A percentile compares a stretch with the other conserved stretches of the same genome.
phyloP scores from a whole-genome alignment of 2,797 vertebrate species.

The Hydrolagus colliei region DNA sequence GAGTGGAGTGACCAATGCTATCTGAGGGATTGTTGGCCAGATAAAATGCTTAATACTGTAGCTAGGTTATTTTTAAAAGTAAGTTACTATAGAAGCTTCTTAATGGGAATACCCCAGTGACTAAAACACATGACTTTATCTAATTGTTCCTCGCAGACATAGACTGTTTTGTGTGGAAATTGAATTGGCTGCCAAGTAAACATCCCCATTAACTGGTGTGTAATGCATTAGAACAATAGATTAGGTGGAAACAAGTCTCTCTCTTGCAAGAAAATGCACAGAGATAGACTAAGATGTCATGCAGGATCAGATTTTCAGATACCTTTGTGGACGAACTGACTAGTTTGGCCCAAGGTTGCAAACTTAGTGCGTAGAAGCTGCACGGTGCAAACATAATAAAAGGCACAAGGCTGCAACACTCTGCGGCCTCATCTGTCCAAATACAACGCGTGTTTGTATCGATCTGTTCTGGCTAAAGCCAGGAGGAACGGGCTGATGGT shows the following conservation, averaged over 20 bases:
- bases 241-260: background rate
- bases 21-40: no score
- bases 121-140: background rate
- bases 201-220: slow-evolving; percentile 20
- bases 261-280: background rate
- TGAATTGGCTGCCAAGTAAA: slow-evolving; percentile 15
- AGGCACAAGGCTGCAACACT: background rate
- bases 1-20: no score
- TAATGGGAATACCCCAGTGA: background rate
- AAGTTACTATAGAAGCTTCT: background rate
- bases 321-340: background rate
- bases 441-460: slow-evolving; percentile 39
- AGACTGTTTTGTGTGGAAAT: slow-evolving; percentile 9
- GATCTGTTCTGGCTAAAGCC: slow-evolving; percentile 35
- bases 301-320: background rate
- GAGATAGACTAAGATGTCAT: background rate
- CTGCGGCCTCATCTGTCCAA: slow-evolving; percentile 38
- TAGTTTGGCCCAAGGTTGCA: slow-evolving; percentile 13
- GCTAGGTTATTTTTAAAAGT: no score
- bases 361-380: slow-evolving; percentile 42
- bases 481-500: background rate
- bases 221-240: slow-evolving; percentile 21
- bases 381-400: slow-evolving; percentile 42
- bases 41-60: no score
- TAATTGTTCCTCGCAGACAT: slow-evolving; percentile 8